These are phyloP conservation scores for Euzetes globulus DNA, from an alignment of 2,888 invertebrate species.

Conservation along the genomic window DNA sequence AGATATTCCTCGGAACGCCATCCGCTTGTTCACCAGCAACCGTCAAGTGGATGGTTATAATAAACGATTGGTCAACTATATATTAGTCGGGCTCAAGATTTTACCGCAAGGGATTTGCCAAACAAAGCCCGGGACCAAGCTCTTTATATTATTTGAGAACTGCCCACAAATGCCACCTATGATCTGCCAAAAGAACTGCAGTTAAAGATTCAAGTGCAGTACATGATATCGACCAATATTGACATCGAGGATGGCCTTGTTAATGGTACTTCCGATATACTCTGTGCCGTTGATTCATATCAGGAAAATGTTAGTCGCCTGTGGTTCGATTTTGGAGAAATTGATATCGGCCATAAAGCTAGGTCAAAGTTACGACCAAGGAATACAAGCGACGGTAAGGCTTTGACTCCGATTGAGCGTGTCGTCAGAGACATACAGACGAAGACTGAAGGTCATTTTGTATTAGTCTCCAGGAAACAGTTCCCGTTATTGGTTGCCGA, in stretches of 20 bases:
- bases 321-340: background rate
- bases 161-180: background rate
- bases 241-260: slow-evolving; percentile 39
- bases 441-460: background rate
- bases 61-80: no score
- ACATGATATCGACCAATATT: slow-evolving; percentile 40
- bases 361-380: background rate
- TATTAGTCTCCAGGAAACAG: slow-evolving; percentile 34
- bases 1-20: background rate
- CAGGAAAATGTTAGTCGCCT: background rate
- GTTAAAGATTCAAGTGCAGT: slow-evolving; percentile 32
- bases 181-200: background rate
- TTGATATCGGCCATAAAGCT: background rate
- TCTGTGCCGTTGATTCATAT: slow-evolving; percentile 19
- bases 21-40: background rate
- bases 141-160: background rate
- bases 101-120: background rate
- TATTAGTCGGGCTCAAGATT: background rate
- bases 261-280: slow-evolving; percentile 40
- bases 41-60: background rate
- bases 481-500: slow-evolving; percentile 41
- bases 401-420: background rate
- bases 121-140: background rate
- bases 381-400: no score
- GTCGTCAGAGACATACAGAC: background rate